These are phyloP conservation scores for Schizopygopsis pylzovi DNA, from an alignment of 2,797 vertebrate genomes.

Conservation along the genomic window DNA sequence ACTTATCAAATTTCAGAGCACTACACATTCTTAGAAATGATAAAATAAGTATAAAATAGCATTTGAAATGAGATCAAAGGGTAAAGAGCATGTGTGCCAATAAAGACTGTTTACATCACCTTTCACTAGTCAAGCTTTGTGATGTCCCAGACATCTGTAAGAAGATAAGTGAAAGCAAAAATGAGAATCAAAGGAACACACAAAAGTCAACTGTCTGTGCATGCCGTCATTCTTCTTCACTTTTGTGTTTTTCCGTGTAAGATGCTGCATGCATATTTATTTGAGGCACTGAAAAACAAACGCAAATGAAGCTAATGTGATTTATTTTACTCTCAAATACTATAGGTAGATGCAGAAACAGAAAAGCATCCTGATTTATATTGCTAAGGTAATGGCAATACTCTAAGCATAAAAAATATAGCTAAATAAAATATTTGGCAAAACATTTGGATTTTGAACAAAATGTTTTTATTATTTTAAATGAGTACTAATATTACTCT, in stretches of 20 bases:
- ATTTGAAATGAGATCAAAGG: constrained; percentile 32
- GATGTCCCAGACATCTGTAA: neutral
- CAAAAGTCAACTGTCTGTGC: neutral
- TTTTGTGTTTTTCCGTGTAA: neutral
- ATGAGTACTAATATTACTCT: neutral
- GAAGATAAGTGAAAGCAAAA: neutral
- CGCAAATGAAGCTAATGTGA: constrained; percentile 2
- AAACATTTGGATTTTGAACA: neutral
- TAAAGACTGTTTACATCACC: constrained; percentile 29
- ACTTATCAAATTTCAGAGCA: constrained; percentile 35
- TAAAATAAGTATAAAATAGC: constrained; percentile 47
- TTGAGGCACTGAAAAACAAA: neutral
- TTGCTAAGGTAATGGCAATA: neutral
- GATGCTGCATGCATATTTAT: neutral
- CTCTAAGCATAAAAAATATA: neutral
- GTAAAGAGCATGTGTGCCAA: constrained; percentile 28
- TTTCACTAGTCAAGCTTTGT: constrained; percentile 17
- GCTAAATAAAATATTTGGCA: neutral
- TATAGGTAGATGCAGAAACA: neutral
- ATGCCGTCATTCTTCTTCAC: neutral
- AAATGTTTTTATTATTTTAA: neutral
- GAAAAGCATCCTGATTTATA: neutral
- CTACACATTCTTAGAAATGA: constrained; percentile 15
- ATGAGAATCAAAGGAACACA: neutral
- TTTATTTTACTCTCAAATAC: neutral